Evolutionary conservation across 2,113 vertebrate genomes (phyloP).

Genomic region (Scomber scombrus): DNA sequence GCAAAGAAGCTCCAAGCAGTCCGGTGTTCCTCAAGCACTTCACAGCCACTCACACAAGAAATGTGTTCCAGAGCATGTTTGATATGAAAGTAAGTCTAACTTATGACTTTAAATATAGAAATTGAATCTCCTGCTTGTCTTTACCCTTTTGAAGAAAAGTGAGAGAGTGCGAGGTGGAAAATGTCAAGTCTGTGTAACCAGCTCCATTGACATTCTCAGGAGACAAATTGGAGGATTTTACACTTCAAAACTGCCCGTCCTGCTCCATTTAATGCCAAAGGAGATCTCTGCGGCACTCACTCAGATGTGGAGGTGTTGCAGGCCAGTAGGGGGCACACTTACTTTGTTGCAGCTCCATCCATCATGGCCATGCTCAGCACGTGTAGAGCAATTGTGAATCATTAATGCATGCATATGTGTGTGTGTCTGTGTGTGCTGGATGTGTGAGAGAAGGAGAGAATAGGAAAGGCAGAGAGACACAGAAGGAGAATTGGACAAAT

Average conservation of each 20-base stretch:
- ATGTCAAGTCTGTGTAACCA: constrained; percentile 76
- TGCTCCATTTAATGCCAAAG: constrained; percentile 75
- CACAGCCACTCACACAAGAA: constrained; percentile 32
- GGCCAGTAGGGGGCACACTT: constrained; percentile 80
- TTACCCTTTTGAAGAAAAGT: constrained; percentile 60
- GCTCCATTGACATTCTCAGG: constrained; percentile 78
- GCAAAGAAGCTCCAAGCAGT: constrained; percentile 1
- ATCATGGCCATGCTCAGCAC: constrained; percentile 15
- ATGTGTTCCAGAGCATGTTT: constrained; percentile 44
- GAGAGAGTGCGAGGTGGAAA: constrained; percentile 59
- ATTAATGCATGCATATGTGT: constrained; percentile 20
- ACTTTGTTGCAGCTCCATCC: constrained; percentile 63
- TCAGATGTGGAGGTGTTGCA: neutral
- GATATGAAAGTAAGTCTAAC: constrained; percentile 60
- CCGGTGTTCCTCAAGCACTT: neutral
- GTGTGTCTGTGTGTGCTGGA: neutral
- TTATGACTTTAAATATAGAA: constrained; percentile 63
- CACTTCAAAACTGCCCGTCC: constrained; percentile 73
- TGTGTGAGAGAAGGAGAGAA: neutral
- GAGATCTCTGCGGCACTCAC: constrained; percentile 56
- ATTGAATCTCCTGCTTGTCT: constrained; percentile 56
- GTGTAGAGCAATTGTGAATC: constrained; percentile 47
- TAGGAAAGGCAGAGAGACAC: constrained; percentile 16
- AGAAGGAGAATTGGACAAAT: neutral
- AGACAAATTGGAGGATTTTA: constrained; percentile 78